Evolutionary conservation across 2,797 vertebrate species (phyloP), one percentile per base, ranked within the genome.

Genomic region (Forpus xanthops): DNA sequence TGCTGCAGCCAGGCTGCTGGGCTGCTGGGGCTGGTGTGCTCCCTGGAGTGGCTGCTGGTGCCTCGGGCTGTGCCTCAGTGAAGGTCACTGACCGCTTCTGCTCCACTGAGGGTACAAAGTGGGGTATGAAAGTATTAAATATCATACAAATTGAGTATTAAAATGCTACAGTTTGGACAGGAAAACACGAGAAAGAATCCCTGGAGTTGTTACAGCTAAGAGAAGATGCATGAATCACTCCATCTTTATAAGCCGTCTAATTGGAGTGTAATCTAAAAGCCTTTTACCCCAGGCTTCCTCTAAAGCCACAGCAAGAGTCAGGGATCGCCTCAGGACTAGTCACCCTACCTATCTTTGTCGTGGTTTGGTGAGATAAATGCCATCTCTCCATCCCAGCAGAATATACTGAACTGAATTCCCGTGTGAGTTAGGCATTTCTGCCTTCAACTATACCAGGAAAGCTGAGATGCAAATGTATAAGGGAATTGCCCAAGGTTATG

Each of bases 51-150:
- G 65, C 21, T 3, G 96, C 30, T 9, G 96, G 41, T 71, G 97
- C 95, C 83, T 98, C 98, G 1, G 98, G 96, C 89, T 98, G 98
- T 44, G 93, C 98, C 96, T 99, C 99, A 3, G 98, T 99, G 95
- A 99, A 99, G 56, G 99, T 99, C 89, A 99, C 99, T 2, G 98
- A 99, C 87, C 99, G 98, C 98, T 99, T 99, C 97, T 99, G 99
- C 97, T 99, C 99, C 3, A 18, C 98, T 67, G 98, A 28, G 50
- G 68, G 76, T 68, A 35, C 73, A 87, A 80, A 82, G 80, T 45
- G 71, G 58, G n/a, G 39, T 33, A 33, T 33, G 24, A 33, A 72
- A 56, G 60, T 20, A 53, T 55, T n/a, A 12, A 55, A 55, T n/a
- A n/a, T 15, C 21, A 56, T 33, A 56, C n/a, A 68, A 56, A 60